Base-by-base conservation (phyloP, 2,797 vertebrate genomes). In the Brotula barbata region DNA sequence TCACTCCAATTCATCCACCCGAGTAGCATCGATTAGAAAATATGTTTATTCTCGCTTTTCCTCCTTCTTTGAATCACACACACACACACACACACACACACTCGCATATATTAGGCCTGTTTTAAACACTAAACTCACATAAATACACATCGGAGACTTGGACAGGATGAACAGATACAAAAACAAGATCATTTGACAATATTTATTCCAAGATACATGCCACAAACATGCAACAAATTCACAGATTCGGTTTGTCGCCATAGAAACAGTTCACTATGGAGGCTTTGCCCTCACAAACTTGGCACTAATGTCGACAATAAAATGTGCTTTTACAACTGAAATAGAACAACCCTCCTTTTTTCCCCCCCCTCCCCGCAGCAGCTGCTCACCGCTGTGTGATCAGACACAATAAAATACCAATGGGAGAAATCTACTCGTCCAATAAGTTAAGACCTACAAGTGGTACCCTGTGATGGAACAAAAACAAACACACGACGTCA, bases 151-250 rank as follows among this genome's bases (percentile, higher is more conserved):
- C 4, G 45, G 17, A 44, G 1, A 21, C 39, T 56, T 34, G 3
- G 6, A 16, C 1, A 9, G 5, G 16, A 57, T 21, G 34, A 69
- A 73, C 49, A 47, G 65, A 75, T 55, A 66, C 44, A 51, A 51
- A 72, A n/a, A 34, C 46, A 33, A 44, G 23, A 31, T 56, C 64
- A 59, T 76, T 81, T 65, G 63, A 88, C 83, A 92, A 89, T 93
- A 90, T 97, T 98, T 98, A 98, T 98, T 97, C 94, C 93, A 94
- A 93, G 91, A 90, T 93, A 96, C 95, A 97, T 97, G 95, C 95
- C 84, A 94, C 92, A 92, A 92, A 95, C 96, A 98, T 98, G 96
- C 96, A 95, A 90, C 90, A 86, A 88, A 89, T 90, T 89, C 91
- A 95, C 91, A 89, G 87, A 92, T 90, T 90, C 93, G 87, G 91